These are phyloP conservation scores for Oncorhynchus kisutch DNA, from an alignment of 2,113 vertebrate species.

Conservation along the genomic window DNA sequence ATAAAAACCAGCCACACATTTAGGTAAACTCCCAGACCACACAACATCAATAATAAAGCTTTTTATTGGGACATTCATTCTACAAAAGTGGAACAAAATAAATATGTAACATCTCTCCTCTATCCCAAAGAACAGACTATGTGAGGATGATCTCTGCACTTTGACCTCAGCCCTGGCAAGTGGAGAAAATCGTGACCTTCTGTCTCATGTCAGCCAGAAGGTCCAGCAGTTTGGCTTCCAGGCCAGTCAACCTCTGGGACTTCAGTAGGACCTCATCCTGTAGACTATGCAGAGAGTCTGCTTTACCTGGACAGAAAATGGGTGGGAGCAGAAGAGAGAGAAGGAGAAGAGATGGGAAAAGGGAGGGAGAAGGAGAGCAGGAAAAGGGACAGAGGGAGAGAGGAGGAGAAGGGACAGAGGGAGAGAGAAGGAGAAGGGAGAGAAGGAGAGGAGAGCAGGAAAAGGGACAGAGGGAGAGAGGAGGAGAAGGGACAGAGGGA, in stretches of 20 bases:
- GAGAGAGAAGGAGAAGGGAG: background rate
- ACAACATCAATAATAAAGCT: background rate
- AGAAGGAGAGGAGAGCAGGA: background rate
- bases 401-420: background rate
- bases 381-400: too few relatives aligned
- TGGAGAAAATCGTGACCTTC: slow-evolving; percentile 51
- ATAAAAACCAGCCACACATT: too few relatives aligned
- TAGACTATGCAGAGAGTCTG: slow-evolving; percentile 70
- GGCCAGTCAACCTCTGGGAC: slow-evolving; percentile 60
- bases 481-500: background rate
- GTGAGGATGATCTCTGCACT: background rate
- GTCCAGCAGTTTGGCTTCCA: slow-evolving; percentile 69
- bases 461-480: background rate
- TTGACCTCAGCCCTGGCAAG: slow-evolving; percentile 47
- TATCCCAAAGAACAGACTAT: background rate
- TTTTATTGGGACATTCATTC: background rate
- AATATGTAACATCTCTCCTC: slow-evolving; percentile 28
- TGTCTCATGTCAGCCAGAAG: slow-evolving; percentile 72
- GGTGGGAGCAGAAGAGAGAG: background rate
- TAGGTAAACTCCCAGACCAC: background rate
- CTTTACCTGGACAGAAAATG: slow-evolving; percentile 68
- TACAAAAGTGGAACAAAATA: slow-evolving; percentile 17
- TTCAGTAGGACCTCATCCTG: slow-evolving; percentile 72
- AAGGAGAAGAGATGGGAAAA: background rate
- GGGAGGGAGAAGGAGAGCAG: background rate